phyloP scores from a whole-genome alignment of 2,888 invertebrate genomes.

The Graphium colonna region DNA sequence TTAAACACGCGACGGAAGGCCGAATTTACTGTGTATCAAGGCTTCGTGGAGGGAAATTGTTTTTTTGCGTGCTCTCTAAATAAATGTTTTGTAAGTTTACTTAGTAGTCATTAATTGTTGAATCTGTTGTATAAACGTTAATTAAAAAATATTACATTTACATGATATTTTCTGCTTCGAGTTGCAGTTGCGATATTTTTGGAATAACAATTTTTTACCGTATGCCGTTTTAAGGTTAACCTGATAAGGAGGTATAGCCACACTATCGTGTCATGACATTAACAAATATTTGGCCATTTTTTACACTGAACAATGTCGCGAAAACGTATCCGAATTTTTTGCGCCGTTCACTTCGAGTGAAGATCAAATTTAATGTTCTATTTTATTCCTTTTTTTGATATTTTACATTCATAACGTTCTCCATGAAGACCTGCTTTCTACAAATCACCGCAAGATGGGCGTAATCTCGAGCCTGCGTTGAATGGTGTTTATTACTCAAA shows the following conservation, averaged over 20 bases:
- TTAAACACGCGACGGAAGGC: conserved; percentile 4
- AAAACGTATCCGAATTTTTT: no score
- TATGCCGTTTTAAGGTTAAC: neutral
- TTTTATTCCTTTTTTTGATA: conserved; percentile 10
- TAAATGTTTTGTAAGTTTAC: neutral
- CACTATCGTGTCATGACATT: conserved; percentile 41
- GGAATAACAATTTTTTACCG: neutral
- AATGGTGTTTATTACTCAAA: conserved; percentile 15
- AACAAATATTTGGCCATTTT: conserved; percentile 50
- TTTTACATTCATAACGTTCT: conserved; percentile 26
- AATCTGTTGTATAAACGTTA: neutral
- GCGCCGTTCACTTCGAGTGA: neutral
- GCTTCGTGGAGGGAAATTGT: conserved; percentile 14
- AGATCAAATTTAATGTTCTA: conserved; percentile 11
- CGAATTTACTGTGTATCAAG: neutral
- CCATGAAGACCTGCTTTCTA: conserved; percentile 27
- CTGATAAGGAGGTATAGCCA: conserved; percentile 39
- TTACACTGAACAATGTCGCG: no score
- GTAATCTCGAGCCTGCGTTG: conserved; percentile 2
- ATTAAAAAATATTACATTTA: no score
- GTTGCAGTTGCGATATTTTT: neutral
- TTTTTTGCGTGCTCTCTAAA: conserved; percentile 16
- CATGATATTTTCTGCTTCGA: no score
- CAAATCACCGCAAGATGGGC: conserved; percentile 19
- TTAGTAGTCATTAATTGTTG: conserved; percentile 1